Percentiles rank a stretch among this genome's conserved stretches.
These are phyloP conservation scores for Sphaerodactylus townsendi DNA, from an alignment of 2,113 vertebrate genomes.

Conservation along the genomic window DNA sequence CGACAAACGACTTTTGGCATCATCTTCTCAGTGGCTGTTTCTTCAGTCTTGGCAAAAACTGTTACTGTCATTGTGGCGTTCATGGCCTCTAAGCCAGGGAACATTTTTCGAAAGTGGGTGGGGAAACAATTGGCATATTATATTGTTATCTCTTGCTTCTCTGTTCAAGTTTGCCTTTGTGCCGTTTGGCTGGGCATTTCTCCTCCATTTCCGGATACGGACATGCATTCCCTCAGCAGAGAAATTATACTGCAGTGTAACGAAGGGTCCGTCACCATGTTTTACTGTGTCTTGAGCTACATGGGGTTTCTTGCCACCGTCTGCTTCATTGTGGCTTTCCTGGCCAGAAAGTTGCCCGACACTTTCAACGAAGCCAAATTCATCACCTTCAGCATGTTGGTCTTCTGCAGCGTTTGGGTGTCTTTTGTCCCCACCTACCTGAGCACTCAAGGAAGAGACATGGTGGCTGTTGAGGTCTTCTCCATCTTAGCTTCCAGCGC, in stretches of 20 bases:
- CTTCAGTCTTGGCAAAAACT: background rate
- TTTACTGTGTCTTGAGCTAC: background rate
- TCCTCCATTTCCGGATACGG: background rate
- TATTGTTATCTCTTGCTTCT: background rate
- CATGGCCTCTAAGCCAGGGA: background rate
- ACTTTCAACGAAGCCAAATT: background rate
- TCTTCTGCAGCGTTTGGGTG: background rate
- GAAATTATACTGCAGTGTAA: background rate
- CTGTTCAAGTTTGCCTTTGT: background rate
- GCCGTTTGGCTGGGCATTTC: background rate
- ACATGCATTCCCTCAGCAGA: background rate
- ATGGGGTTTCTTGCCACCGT: background rate
- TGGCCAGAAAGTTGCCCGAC: background rate
- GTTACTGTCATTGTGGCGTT: background rate
- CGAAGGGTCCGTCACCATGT: background rate
- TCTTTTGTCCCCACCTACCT: background rate
- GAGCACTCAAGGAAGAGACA: background rate
- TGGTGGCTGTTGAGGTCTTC: background rate
- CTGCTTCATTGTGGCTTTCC: background rate
- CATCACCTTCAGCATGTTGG: background rate
- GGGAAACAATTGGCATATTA: background rate
- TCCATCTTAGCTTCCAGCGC: background rate
- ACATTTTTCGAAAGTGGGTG: background rate
- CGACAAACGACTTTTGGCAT: background rate
- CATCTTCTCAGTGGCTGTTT: background rate